These are phyloP conservation scores for Sphaerodactylus townsendi DNA, from an alignment of 2,113 vertebrate genomes.

Conservation along the genomic window DNA sequence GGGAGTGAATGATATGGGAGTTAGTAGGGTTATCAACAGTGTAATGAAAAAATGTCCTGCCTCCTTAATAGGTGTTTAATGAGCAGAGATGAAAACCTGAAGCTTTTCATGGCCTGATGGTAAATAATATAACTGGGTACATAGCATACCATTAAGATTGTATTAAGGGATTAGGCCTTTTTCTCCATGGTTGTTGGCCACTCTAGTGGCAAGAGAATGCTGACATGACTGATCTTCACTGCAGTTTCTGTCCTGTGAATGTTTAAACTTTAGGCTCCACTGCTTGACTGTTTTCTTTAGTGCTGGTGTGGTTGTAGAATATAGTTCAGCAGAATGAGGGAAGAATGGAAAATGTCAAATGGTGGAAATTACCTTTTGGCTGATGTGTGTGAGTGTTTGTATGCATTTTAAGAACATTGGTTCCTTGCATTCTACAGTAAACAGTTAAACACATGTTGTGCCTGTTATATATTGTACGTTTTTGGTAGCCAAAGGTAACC, in stretches of 20 bases:
- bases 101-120: too few species aligned
- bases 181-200: too few species aligned
- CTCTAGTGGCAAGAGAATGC: background rate
- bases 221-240: background rate
- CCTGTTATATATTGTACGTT: slow-evolving; percentile 20
- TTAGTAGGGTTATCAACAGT: too few species aligned
- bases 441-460: slow-evolving; percentile 12
- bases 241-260: accelerated
- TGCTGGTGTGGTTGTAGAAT: slow-evolving; percentile 21
- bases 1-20: background rate
- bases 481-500: slow-evolving; percentile 36
- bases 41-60: too few species aligned
- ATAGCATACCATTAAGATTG: too few species aligned
- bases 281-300: background rate
- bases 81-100: too few species aligned
- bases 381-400: background rate
- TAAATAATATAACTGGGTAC: too few species aligned
- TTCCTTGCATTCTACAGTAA: background rate
- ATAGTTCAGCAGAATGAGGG: background rate
- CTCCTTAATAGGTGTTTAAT: too few species aligned
- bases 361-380: background rate
- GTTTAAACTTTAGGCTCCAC: background rate
- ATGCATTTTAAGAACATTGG: background rate
- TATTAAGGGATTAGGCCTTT: too few species aligned
- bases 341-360: background rate